Conservation (phyloP, 2,113 vertebrate species). For the human region DNA sequence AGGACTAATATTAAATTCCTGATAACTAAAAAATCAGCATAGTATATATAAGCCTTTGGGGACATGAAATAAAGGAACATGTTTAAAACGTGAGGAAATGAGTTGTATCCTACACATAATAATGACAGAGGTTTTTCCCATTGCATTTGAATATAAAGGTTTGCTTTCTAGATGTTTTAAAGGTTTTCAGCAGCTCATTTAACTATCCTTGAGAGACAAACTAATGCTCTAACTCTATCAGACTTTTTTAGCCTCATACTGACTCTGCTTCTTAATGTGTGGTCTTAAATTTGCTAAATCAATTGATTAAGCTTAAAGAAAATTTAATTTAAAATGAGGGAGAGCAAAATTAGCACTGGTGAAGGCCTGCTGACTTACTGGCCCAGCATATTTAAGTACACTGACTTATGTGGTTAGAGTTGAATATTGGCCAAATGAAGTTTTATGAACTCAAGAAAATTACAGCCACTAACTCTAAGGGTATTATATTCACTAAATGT, state of each 20-base stretch:
- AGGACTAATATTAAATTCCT: conserved; percentile 18
- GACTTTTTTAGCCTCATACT: background rate
- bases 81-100: background rate
- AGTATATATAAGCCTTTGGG: background rate
- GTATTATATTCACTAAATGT: background rate
- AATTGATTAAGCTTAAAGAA: conserved; percentile 28
- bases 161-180: background rate
- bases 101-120: background rate
- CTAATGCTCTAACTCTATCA: background rate
- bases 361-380: background rate
- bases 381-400: background rate
- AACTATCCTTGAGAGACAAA: conserved; percentile 13
- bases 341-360: background rate
- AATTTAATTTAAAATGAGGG: background rate
- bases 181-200: background rate
- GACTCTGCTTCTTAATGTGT: background rate
- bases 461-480: background rate
- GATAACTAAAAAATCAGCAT: conserved; percentile 53
- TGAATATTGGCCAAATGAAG: background rate
- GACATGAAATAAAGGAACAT: conserved; percentile 45
- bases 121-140: background rate
- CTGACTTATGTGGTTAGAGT: background rate
- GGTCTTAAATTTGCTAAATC: background rate
- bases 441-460: background rate
- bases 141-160: background rate